These are phyloP conservation scores for Spea bombifrons DNA, from an alignment of 2,113 vertebrate species.

Conservation along the genomic window DNA sequence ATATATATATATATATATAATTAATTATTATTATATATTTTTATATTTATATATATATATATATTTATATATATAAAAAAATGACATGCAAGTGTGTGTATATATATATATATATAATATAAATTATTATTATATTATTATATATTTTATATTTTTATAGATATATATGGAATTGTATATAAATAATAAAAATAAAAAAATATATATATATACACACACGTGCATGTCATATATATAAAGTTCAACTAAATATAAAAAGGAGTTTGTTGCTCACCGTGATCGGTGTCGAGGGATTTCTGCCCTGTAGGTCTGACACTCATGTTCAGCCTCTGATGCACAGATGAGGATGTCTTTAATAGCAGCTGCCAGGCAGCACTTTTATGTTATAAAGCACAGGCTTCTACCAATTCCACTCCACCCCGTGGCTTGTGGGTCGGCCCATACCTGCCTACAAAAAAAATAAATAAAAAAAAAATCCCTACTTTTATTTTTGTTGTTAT, in stretches of 20 bases:
- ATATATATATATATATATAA: no score
- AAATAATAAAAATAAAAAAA: no score
- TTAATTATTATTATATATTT: no score
- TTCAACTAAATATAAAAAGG: not conserved
- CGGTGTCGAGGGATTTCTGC: not conserved
- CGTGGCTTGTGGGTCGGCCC: not conserved
- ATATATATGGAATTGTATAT: no score
- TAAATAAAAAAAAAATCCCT: not conserved
- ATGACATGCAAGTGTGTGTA: no score
- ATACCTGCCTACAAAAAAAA: not conserved
- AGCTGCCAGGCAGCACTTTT: not conserved
- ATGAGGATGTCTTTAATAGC: not conserved
- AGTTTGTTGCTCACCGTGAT: not conserved
- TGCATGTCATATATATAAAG: no score
- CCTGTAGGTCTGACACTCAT: not conserved
- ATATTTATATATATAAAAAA: no score
- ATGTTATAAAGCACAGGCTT: constrained; percentile 2
- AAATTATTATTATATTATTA: no score
- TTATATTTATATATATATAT: no score
- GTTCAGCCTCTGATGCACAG: not conserved
- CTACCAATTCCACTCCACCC: not conserved
- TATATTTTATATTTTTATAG: no score
- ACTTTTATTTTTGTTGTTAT: constrained; percentile 26
- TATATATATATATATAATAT: no score
- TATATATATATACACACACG: no score